These are phyloP conservation scores for Apus apus DNA, from an alignment of 2,113 vertebrate genomes.

Conservation along the genomic window DNA sequence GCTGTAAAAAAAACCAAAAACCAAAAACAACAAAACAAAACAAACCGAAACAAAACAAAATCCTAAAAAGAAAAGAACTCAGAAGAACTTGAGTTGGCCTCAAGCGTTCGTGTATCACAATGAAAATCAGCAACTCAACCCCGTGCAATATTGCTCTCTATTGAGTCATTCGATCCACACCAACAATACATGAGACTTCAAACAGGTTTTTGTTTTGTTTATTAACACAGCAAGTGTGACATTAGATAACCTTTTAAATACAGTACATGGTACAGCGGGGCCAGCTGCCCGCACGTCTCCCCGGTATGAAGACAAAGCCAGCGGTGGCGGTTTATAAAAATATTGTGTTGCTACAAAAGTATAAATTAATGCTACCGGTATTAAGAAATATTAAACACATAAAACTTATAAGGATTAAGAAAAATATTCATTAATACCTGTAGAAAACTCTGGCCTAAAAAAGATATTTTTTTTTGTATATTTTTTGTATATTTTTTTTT, in stretches of 20 bases:
- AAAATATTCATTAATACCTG: slow-evolving; percentile 90
- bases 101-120: slow-evolving; percentile 68
- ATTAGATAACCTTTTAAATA: slow-evolving; percentile 89
- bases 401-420: slow-evolving; percentile 89
- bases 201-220: slow-evolving; percentile 75
- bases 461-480: slow-evolving; percentile 80
- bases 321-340: slow-evolving; percentile 96
- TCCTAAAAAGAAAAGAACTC: slow-evolving; percentile 51
- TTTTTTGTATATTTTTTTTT: slow-evolving; percentile 78
- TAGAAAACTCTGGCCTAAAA: slow-evolving; percentile 89
- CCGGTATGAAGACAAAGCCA: slow-evolving; percentile 86
- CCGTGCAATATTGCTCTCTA: slow-evolving; percentile 74
- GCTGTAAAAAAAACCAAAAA: slow-evolving; percentile 65
- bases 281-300: slow-evolving; percentile 80
- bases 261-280: slow-evolving; percentile 90
- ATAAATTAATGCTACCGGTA: slow-evolving; percentile 99
- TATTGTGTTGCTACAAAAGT: slow-evolving; percentile 99
- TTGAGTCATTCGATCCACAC: slow-evolving; percentile 63
- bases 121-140: slow-evolving; percentile 75
- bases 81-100: slow-evolving; percentile 75
- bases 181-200: slow-evolving; percentile 71
- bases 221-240: slow-evolving; percentile 97
- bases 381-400: slow-evolving; percentile 91
- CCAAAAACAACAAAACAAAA: slow-evolving; percentile 57
- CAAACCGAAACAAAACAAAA: slow-evolving; percentile 14